These are phyloP conservation scores for Orthonychiurus folsomi DNA, from an alignment of 2,888 invertebrate genomes.

Conservation along the genomic window DNA sequence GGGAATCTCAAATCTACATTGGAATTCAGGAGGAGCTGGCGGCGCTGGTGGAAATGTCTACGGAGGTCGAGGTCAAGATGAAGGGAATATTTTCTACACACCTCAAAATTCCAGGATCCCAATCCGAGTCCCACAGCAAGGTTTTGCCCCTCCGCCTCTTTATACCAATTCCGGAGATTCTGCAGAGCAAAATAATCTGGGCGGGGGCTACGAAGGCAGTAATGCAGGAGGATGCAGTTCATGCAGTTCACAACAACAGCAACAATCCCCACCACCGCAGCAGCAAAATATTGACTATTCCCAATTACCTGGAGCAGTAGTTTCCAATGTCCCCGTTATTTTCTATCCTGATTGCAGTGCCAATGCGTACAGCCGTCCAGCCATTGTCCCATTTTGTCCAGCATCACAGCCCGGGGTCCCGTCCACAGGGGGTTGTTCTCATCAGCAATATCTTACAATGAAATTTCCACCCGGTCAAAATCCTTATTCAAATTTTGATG, in stretches of 20 bases:
- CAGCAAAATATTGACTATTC: slow-evolving; percentile 29
- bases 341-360: slow-evolving; percentile 38
- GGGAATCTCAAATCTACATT: too few species aligned
- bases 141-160: background rate
- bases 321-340: slow-evolving; percentile 35
- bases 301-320: slow-evolving; percentile 35
- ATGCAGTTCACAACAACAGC: background rate
- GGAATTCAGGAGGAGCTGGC: slow-evolving; percentile 7
- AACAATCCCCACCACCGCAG: background rate
- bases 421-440: slow-evolving; percentile 20
- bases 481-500: slow-evolving; percentile 7
- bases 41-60: background rate
- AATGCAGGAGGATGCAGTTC: background rate
- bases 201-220: background rate
- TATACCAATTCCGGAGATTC: background rate
- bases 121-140: background rate
- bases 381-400: slow-evolving; percentile 39
- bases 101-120: background rate
- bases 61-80: background rate
- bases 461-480: slow-evolving; percentile 23
- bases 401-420: slow-evolving; percentile 12
- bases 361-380: slow-evolving; percentile 35
- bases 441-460: slow-evolving; percentile 29
- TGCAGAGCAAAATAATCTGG: slow-evolving; percentile 1
- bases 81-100: background rate